Evolutionary conservation across 2,113 vertebrate genomes (phyloP).

Genomic region (Cottus gobio): DNA sequence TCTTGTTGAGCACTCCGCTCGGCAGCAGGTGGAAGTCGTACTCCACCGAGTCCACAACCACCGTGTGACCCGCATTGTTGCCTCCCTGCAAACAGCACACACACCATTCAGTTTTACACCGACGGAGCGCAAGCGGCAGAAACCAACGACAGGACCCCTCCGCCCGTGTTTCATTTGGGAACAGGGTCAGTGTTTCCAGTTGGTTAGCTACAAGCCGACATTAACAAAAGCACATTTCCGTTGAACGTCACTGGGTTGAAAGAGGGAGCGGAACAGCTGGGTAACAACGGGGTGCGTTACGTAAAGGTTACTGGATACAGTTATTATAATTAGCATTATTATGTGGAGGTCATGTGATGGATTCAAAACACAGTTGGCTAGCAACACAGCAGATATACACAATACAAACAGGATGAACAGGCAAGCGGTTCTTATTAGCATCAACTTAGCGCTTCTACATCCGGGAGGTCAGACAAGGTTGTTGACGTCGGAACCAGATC

Average conservation of each 20-base stretch:
- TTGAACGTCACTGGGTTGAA: background rate
- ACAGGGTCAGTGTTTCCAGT: background rate
- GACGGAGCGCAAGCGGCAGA: too few relatives aligned
- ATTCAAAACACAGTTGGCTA: background rate
- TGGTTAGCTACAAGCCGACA: background rate
- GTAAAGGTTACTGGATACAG: background rate
- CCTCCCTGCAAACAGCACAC: conserved; percentile 80
- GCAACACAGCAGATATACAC: fast-evolving
- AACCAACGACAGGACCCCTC: too few relatives aligned
- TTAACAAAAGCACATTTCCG: background rate
- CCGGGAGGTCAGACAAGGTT: conserved; percentile 60
- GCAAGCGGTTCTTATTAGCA: background rate
- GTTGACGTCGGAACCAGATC: conserved; percentile 47
- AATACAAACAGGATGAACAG: background rate
- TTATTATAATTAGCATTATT: background rate
- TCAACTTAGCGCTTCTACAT: conserved; percentile 47
- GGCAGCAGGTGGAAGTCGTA: conserved; percentile 87
- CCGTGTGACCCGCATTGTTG: conserved; percentile 87
- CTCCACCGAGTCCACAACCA: conserved; percentile 85
- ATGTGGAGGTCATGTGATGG: background rate
- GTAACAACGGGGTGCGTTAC: background rate
- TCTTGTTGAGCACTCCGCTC: conserved; percentile 87
- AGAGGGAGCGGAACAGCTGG: background rate
- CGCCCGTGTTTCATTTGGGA: background rate
- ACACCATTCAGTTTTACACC: background rate